A percentile compares a stretch with the other conserved stretches of the same genome.
phyloP scores from a whole-genome alignment of 2,888 invertebrate genomes.

The Dynastes grantii region DNA sequence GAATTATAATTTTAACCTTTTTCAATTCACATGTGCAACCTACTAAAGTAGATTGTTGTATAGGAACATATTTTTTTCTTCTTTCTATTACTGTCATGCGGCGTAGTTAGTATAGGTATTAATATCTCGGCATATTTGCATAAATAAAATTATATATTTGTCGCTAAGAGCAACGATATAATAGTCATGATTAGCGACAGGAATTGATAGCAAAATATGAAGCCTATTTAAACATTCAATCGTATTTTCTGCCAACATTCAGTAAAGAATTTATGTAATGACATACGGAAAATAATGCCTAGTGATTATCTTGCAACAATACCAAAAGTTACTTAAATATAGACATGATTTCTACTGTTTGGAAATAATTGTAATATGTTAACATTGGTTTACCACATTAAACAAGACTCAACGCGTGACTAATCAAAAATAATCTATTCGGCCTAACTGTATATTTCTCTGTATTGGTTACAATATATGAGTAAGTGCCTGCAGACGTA shows the following conservation, averaged over 20 bases:
- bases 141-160: conserved; percentile 6
- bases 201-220: too few relatives aligned
- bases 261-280: not conserved
- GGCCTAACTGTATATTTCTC: too few relatives aligned
- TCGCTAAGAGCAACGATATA: not conserved
- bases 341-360: too few relatives aligned
- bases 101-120: not conserved
- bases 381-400: too few relatives aligned
- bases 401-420: too few relatives aligned
- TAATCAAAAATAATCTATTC: too few relatives aligned
- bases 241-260: not conserved
- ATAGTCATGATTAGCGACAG: not conserved
- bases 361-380: too few relatives aligned
- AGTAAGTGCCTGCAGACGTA: too few relatives aligned
- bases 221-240: not conserved
- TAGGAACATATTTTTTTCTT: conserved; percentile 3
- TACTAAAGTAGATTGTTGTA: not conserved
- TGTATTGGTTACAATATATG: too few relatives aligned
- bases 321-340: too few relatives aligned
- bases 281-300: too few relatives aligned
- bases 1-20: conserved; percentile 29
- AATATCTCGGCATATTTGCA: not conserved
- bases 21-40: conserved; percentile 9
- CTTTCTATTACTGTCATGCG: not conserved
- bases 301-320: too few relatives aligned